Evolutionary conservation across 1,140 invertebrate genomes (phyloP).

Genomic region (Pseudomyrmex gracilis): DNA sequence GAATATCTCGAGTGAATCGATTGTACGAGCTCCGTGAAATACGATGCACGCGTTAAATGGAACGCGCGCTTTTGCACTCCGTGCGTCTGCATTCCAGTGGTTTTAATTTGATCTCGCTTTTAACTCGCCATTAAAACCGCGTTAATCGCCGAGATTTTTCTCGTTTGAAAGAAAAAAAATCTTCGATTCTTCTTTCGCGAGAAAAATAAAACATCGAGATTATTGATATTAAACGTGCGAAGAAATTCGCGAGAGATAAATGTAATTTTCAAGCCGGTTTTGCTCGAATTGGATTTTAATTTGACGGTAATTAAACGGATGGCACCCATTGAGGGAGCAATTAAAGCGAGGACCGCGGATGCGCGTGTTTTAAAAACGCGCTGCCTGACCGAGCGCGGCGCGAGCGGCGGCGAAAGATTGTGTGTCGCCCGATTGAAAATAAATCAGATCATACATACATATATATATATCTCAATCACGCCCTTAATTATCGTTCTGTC

Average conservation of each 20-base stretch:
- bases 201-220: too few relatives aligned
- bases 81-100: background rate
- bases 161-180: too few relatives aligned
- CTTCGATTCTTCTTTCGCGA: too few relatives aligned
- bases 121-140: too few relatives aligned
- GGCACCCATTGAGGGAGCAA: background rate
- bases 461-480: constrained; percentile 48
- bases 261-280: background rate
- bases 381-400: too few relatives aligned
- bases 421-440: constrained; percentile 43
- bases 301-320: background rate
- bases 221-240: background rate
- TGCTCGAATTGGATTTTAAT: background rate
- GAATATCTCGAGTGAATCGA: constrained; percentile 44
- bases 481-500: constrained; percentile 39
- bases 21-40: background rate
- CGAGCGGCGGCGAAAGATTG: too few relatives aligned
- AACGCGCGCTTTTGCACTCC: background rate
- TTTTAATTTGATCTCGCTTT: background rate
- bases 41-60: constrained; percentile 33
- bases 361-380: background rate
- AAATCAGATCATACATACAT: constrained; percentile 39
- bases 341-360: background rate
- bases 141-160: too few relatives aligned
- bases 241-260: background rate